phyloP scores from a whole-genome alignment of 1,140 invertebrate genomes.

The Trichonephila clavata region DNA sequence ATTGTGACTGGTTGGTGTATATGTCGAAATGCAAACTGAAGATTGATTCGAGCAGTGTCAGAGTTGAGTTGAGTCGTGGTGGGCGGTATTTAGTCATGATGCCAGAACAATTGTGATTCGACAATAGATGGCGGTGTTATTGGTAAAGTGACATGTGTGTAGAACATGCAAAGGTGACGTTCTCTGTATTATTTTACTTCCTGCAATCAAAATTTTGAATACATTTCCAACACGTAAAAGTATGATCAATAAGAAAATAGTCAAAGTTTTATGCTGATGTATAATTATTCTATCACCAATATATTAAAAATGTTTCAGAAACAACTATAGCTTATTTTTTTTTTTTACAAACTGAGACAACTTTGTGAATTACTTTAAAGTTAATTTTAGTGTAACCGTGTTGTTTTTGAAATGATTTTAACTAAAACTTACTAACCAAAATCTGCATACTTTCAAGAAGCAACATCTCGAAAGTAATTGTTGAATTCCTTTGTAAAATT shows the following conservation, averaged over 20 bases:
- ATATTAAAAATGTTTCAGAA: too few species aligned
- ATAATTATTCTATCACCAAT: too few species aligned
- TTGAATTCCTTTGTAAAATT: too few species aligned
- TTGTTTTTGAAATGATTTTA: too few species aligned
- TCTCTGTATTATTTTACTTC: neutral
- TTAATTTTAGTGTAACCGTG: too few species aligned
- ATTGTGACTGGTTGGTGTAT: neutral
- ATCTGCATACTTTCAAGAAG: too few species aligned
- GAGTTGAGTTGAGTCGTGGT: neutral
- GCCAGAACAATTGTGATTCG: neutral
- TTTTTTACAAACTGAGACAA: too few species aligned
- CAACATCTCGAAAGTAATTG: too few species aligned
- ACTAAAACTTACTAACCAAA: too few species aligned
- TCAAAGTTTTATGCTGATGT: neutral
- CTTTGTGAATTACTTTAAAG: too few species aligned
- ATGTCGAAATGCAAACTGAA: neutral
- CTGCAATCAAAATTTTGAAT: too few species aligned
- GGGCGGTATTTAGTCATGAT: slow-evolving; percentile 24
- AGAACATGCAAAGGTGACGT: slow-evolving; percentile 15
- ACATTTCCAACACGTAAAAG: neutral
- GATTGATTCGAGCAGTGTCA: slow-evolving; percentile 38
- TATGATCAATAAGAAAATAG: neutral
- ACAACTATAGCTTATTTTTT: too few species aligned
- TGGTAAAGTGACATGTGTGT: neutral
- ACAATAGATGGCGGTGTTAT: neutral